phyloP scores from a whole-genome alignment of 2,113 vertebrate species.

The Equus quagga region DNA sequence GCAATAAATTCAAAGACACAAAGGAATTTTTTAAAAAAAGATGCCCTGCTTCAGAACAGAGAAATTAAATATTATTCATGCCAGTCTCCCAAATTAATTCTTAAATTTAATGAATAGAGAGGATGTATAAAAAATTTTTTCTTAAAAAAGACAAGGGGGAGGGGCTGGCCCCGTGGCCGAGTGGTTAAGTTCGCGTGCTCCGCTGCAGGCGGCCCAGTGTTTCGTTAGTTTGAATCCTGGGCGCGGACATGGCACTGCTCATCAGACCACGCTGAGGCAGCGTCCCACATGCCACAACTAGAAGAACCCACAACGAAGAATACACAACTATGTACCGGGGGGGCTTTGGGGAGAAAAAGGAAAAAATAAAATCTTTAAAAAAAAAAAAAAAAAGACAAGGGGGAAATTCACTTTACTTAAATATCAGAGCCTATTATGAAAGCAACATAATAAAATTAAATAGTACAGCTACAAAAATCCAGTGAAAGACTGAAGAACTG shows the following conservation, averaged over 20 bases:
- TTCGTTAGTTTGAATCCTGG: no score
- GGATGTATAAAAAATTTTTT: background rate
- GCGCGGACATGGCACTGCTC: no score
- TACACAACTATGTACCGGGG: no score
- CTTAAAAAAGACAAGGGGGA: background rate
- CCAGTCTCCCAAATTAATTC: constrained; percentile 28
- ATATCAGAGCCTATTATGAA: background rate
- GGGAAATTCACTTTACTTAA: background rate
- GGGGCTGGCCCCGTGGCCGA: no score
- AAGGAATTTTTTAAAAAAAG: background rate
- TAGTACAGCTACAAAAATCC: background rate
- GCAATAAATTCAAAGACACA: background rate
- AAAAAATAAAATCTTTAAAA: no score
- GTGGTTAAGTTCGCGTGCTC: no score
- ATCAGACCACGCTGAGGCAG: no score
- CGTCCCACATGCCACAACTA: no score
- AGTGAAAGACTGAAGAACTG: background rate
- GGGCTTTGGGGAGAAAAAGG: no score
- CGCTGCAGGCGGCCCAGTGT: no score
- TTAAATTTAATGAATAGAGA: constrained; percentile 12
- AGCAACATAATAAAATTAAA: constrained; percentile 24
- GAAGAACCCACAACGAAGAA: no score
- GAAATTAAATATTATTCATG: background rate
- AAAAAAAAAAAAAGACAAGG: no score
- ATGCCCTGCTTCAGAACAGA: background rate